These are phyloP conservation scores for Odontomyia ornata DNA, from an alignment of 2,888 invertebrate species.

Conservation along the genomic window DNA sequence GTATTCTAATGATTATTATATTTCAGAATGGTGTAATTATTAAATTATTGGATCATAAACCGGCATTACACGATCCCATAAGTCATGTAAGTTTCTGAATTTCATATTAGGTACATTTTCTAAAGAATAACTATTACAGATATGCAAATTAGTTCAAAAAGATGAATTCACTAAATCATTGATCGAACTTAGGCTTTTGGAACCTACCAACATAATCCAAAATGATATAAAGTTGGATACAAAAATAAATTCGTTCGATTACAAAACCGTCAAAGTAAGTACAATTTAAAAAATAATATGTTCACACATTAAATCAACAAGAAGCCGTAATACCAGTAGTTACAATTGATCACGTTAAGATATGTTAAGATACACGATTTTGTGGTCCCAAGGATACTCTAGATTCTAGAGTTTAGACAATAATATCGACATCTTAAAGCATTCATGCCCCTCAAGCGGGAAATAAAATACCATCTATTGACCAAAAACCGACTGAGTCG, in stretches of 20 bases:
- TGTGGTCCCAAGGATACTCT: too few species aligned
- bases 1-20: background rate
- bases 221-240: slow-evolving; percentile 55
- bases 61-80: slow-evolving; percentile 65
- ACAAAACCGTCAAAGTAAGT: slow-evolving; percentile 57
- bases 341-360: too few species aligned
- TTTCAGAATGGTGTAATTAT: slow-evolving; percentile 67
- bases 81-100: slow-evolving; percentile 59
- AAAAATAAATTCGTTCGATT: slow-evolving; percentile 55
- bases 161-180: slow-evolving; percentile 71
- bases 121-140: slow-evolving; percentile 49
- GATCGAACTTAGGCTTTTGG: slow-evolving; percentile 67
- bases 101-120: background rate
- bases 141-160: slow-evolving; percentile 70
- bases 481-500: too few species aligned
- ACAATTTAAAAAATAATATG: background rate
- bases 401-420: too few species aligned
- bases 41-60: slow-evolving; percentile 65
- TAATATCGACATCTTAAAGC: too few species aligned
- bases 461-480: too few species aligned
- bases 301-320: too few species aligned
- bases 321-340: too few species aligned
- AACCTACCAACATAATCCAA: slow-evolving; percentile 57
- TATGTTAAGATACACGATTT: too few species aligned
- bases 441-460: too few species aligned